These are phyloP conservation scores for Melanaphis sacchari DNA, from an alignment of 1,140 invertebrate genomes.

Conservation along the genomic window DNA sequence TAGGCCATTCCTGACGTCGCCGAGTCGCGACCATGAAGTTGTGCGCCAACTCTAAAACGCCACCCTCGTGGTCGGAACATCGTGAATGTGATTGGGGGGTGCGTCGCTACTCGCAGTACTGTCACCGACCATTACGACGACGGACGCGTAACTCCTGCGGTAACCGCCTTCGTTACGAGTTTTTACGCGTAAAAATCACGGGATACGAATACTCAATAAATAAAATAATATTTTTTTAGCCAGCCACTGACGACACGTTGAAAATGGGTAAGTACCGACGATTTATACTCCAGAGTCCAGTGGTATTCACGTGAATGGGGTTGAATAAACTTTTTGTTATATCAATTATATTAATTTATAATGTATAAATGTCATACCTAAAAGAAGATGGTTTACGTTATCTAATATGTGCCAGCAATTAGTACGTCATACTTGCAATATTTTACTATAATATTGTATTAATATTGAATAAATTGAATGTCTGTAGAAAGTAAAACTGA, in stretches of 20 bases:
- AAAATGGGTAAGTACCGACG: neutral
- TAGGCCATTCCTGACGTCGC: neutral
- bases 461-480: too few relatives aligned
- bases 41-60: conserved; percentile 19
- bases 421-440: too few relatives aligned
- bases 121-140: neutral
- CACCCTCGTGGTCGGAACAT: conserved; percentile 20
- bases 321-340: too few relatives aligned
- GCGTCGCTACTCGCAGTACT: neutral
- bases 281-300: neutral
- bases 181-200: neutral
- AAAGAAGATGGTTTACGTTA: too few relatives aligned
- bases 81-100: neutral
- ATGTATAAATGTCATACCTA: too few relatives aligned
- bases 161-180: neutral
- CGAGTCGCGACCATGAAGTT: neutral
- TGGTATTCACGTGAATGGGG: neutral
- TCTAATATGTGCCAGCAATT: too few relatives aligned
- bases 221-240: neutral
- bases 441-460: too few relatives aligned
- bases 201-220: neutral
- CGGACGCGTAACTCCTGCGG: neutral
- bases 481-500: too few relatives aligned
- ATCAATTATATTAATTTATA: too few relatives aligned
- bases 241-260: neutral